Evolutionary conservation across 2,797 vertebrate species (phyloP).

Genomic region (Morus bassanus): DNA sequence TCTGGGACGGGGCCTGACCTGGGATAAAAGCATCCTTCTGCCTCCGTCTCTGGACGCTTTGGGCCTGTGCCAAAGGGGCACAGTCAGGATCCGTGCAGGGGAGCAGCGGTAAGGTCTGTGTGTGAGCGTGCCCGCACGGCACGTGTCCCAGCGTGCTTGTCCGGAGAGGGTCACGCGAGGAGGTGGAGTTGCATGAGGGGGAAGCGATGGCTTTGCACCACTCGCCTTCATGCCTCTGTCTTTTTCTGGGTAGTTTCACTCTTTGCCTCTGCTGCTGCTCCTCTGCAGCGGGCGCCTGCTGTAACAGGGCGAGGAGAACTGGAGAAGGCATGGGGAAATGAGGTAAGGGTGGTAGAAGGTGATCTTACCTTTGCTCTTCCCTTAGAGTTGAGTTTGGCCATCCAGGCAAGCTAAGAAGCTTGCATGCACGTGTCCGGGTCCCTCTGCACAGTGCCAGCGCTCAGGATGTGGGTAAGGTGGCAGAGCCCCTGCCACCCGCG

Average conservation of each 20-base stretch:
- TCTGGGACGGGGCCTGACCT: accelerated
- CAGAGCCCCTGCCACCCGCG: not conserved
- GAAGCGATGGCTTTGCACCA: accelerated
- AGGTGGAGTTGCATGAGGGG: not conserved
- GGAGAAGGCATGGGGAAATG: accelerated
- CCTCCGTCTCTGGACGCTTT: accelerated
- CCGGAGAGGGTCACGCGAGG: accelerated
- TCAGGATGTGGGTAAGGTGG: not conserved
- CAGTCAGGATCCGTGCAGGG: accelerated
- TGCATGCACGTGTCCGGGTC: accelerated
- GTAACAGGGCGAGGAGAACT: not conserved
- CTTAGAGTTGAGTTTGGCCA: not conserved
- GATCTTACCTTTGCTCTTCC: not conserved
- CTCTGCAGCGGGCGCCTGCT: accelerated
- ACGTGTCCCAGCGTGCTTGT: not conserved
- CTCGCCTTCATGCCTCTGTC: not conserved
- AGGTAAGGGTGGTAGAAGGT: not conserved
- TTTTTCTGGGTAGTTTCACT: not conserved
- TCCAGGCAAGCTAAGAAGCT: not conserved
- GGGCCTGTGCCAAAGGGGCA: not conserved
- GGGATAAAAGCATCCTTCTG: not conserved
- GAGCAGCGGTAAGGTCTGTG: not conserved
- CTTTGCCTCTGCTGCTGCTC: not conserved
- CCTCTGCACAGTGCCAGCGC: not conserved
- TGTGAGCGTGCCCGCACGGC: accelerated